Base-by-base conservation (phyloP, 2,797 vertebrate species). In the Tamandua tetradactyla region DNA sequence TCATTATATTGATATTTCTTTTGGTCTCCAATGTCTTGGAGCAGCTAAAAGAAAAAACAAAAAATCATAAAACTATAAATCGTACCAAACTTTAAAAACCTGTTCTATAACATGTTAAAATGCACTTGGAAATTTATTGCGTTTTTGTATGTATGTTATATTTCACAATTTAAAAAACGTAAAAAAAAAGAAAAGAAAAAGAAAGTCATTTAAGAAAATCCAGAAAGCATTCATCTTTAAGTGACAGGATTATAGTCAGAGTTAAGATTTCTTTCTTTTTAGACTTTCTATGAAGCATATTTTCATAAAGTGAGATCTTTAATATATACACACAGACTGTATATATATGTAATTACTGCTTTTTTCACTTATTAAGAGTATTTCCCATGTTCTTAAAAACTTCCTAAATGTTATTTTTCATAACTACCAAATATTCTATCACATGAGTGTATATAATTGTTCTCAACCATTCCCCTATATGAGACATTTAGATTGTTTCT, bases 141-240 rank as follows among this genome's bases (percentile, higher is more conserved):
- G n/a, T n/a, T n/a, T n/a, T n/a, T n/a, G n/a, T n/a, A n/a, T n/a
- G n/a, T n/a, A n/a, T n/a, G n/a, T n/a, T n/a, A n/a, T n/a, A n/a
- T n/a, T n/a, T n/a, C n/a, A n/a, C n/a, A n/a, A n/a, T n/a, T n/a
- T n/a, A n/a, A n/a, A n/a, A n/a, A n/a, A n/a, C n/a, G n/a, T n/a
- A n/a, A n/a, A n/a, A n/a, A n/a, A n/a, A n/a, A n/a, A n/a, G 14
- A 80, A 82, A 85, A 94, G 87, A 14, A 80, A 82, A 85, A 94
- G 87, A n/a, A 94, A 96, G 83, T 12, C 87, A 25, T 84, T 87
- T 91, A 95, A 42, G 23, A 71, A 71, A 23, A 86, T 86, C 93
- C 15, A 40, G 14, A 74, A 95, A 93, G 40, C 35, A 85, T 32
- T 89, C 42, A 86, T 37, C 62, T 68, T 35, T 82, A 32, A 95